Evolutionary conservation across 1,140 invertebrate species (phyloP).

Genomic region (Drosophila orena): DNA sequence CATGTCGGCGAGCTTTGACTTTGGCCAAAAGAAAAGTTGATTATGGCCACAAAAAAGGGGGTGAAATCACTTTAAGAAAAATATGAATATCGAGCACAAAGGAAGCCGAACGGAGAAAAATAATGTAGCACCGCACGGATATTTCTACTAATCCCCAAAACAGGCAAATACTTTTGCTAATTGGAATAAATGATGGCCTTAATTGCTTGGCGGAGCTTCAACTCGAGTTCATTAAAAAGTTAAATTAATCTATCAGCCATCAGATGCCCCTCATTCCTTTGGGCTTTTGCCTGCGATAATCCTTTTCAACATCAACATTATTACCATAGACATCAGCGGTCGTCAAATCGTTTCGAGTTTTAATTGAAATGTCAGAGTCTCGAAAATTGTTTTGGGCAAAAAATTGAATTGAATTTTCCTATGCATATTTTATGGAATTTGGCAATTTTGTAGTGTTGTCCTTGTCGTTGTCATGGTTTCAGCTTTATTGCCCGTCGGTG

Average conservation of each 20-base stretch:
- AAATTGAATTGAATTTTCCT: constrained; percentile 41
- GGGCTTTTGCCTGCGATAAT: constrained; percentile 23
- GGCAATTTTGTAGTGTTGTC: constrained; percentile 26
- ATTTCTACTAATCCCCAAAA: constrained; percentile 8
- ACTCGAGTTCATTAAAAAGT: constrained; percentile 69
- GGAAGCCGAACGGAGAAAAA: too few species aligned
- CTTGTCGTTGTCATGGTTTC: constrained; percentile 14
- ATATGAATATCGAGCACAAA: too few species aligned
- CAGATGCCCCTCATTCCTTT: background rate
- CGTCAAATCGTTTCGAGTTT: constrained; percentile 45
- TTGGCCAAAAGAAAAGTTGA: constrained; percentile 28
- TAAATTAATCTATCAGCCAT: constrained; percentile 67
- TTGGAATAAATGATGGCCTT: constrained; percentile 50
- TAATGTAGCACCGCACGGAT: background rate
- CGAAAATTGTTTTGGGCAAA: constrained; percentile 52
- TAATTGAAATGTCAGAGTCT: constrained; percentile 64
- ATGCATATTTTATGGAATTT: constrained; percentile 53
- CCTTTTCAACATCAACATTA: constrained; percentile 30
- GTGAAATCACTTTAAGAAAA: background rate
- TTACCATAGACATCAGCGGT: constrained; percentile 19
- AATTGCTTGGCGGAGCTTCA: constrained; percentile 16
- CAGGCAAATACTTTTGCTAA: constrained; percentile 35
- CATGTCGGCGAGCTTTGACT: constrained; percentile 24
- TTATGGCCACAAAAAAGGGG: constrained; percentile 21
- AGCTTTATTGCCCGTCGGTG: constrained; percentile 6